These are phyloP conservation scores for Axinella damicornis DNA, from an alignment of 37 sponge, comb jelly and placozoan species.

Conservation along the genomic window DNA sequence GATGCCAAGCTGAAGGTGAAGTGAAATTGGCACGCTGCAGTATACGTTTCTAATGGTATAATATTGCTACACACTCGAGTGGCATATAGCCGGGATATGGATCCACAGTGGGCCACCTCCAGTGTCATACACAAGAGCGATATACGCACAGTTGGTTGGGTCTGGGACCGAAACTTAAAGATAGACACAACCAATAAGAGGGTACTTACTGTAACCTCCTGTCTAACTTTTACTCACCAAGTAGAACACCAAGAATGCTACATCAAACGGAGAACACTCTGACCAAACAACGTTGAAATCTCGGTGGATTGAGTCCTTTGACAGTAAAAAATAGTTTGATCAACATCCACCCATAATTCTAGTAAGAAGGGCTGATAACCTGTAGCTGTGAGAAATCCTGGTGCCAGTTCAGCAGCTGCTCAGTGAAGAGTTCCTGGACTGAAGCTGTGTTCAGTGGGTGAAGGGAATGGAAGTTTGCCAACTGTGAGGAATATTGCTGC, in stretches of 20 bases:
- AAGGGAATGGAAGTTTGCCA: constrained; percentile 2
- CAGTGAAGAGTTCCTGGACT: neutral
- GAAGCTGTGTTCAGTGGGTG: neutral
- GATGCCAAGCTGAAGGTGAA: neutral
- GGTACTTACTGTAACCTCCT: neutral
- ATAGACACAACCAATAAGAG: no score
- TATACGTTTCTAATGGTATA: neutral
- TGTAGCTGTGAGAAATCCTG: neutral
- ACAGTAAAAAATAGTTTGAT: neutral
- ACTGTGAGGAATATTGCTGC: neutral
- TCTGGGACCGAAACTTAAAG: neutral
- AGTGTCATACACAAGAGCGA: no score
- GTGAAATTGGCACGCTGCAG: no score
- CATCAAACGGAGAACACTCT: neutral
- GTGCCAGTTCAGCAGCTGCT: neutral
- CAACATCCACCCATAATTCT: neutral
- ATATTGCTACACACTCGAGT: neutral
- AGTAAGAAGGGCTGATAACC: no score
- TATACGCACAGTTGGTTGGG: no score
- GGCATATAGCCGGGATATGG: no score
- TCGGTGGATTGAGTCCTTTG: neutral
- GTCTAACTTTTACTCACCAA: neutral
- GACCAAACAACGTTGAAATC: constrained; percentile 23
- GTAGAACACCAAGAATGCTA: neutral
- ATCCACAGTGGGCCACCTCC: neutral